Percentiles rank a stretch among this genome's conserved stretches.
phyloP scores from a whole-genome alignment of 1,140 invertebrate genomes.

The Ceratosolen solmsi region DNA sequence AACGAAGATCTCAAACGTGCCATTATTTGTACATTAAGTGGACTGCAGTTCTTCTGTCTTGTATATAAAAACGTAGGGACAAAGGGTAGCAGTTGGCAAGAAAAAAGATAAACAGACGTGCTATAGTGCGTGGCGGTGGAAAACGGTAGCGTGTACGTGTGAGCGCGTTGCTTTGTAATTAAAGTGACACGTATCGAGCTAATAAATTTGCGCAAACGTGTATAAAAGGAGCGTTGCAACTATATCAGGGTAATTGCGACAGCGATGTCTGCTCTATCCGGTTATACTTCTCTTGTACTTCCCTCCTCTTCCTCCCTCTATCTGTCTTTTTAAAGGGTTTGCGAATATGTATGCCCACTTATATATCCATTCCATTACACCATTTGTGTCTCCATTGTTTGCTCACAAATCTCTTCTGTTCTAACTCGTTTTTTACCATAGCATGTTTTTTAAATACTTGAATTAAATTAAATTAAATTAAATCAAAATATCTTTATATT shows the following conservation, averaged over 20 bases:
- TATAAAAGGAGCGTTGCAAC: constrained; percentile 70
- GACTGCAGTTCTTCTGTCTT: neutral
- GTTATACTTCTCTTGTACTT: neutral
- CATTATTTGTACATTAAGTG: no score
- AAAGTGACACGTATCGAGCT: constrained; percentile 69
- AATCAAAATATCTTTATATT: no score
- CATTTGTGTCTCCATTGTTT: constrained; percentile 7
- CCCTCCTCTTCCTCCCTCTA: neutral
- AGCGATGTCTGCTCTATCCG: constrained; percentile 63
- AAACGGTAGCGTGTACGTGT: constrained; percentile 46
- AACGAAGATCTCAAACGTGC: no score
- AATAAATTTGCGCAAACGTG: constrained; percentile 66
- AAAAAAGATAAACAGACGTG: constrained; percentile 10
- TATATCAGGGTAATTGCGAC: constrained; percentile 71
- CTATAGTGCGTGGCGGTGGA: constrained; percentile 12
- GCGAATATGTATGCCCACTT: neutral
- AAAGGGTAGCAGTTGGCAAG: neutral
- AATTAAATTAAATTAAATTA: no score
- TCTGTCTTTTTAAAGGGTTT: neutral
- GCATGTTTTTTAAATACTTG: no score
- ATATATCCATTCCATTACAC: constrained; percentile 8
- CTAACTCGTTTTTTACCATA: no score
- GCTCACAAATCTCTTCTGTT: neutral
- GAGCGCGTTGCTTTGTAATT: constrained; percentile 60
- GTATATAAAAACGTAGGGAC: neutral